These are phyloP conservation scores for Anser cygnoides DNA, from an alignment of 2,113 vertebrate genomes.

Conservation along the genomic window DNA sequence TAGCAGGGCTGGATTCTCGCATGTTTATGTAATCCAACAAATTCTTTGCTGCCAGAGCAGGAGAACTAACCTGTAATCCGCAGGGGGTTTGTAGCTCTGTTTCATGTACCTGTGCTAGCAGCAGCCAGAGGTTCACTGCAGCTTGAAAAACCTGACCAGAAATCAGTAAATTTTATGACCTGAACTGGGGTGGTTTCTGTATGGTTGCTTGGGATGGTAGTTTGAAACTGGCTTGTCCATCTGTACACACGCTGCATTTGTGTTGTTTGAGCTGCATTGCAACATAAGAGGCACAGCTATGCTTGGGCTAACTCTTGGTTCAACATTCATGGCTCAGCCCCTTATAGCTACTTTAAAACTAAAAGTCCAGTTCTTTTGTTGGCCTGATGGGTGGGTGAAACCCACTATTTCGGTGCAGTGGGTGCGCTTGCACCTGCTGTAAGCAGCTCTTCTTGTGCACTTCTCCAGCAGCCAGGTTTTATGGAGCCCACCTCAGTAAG, in stretches of 20 bases:
- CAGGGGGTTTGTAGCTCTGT: accelerated
- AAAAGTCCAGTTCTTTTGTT: neutral
- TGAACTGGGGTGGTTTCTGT: accelerated
- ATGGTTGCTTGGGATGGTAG: neutral
- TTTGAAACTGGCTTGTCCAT: neutral
- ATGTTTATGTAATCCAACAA: neutral
- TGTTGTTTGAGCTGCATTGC: neutral
- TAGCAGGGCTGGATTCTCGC: neutral
- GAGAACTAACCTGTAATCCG: neutral
- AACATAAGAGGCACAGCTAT: accelerated
- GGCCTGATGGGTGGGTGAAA: neutral
- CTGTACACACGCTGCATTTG: neutral
- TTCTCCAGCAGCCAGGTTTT: neutral
- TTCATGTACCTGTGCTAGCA: neutral
- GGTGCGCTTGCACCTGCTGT: neutral
- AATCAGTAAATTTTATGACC: neutral
- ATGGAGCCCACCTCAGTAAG: neutral
- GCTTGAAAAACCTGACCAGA: neutral
- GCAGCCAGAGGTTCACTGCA: neutral
- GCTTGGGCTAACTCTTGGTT: neutral
- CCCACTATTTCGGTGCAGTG: neutral
- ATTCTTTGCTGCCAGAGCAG: neutral
- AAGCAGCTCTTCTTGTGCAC: neutral
- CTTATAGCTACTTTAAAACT: neutral
- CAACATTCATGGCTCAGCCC: accelerated